These are phyloP conservation scores for Falcaria lacertinaria DNA, from an alignment of 2,888 invertebrate genomes.

Conservation along the genomic window DNA sequence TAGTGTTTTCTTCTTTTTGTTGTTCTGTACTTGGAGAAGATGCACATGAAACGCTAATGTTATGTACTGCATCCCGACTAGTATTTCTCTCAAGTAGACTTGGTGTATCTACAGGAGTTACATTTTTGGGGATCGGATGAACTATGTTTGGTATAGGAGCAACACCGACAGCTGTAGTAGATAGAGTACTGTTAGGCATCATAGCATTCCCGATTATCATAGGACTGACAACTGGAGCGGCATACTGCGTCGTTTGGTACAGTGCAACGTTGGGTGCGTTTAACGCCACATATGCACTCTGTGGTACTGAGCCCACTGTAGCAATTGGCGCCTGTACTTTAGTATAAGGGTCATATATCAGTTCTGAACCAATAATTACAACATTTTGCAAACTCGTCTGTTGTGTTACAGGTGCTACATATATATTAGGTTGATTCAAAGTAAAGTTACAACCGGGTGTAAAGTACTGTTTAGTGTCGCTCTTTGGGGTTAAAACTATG, in stretches of 20 bases:
- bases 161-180: slow-evolving; percentile 6
- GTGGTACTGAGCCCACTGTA: slow-evolving; percentile 18
- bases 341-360: slow-evolving; percentile 43
- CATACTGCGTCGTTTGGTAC: slow-evolving; percentile 41
- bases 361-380: slow-evolving; percentile 41
- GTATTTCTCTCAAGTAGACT: neutral
- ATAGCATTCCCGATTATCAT: slow-evolving; percentile 40
- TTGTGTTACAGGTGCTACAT: slow-evolving; percentile 29
- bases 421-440: slow-evolving; percentile 18
- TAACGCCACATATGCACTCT: slow-evolving; percentile 31
- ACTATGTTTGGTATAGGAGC: neutral
- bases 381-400: slow-evolving; percentile 40
- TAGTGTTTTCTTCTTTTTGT: too few relatives aligned
- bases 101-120: neutral
- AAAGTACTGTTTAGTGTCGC: neutral
- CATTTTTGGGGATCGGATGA: neutral
- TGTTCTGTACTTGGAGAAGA: too few relatives aligned
- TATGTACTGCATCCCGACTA: too few relatives aligned
- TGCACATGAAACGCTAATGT: too few relatives aligned
- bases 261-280: slow-evolving; percentile 38
- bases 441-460: neutral
- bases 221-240: slow-evolving; percentile 37
- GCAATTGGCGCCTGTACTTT: slow-evolving; percentile 26
- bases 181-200: slow-evolving; percentile 9
- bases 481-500: neutral